Percentiles rank a stretch among this genome's conserved stretches.
Conservation (phyloP, 2,797 vertebrate species). For the Micromesistius poutassou region DNA sequence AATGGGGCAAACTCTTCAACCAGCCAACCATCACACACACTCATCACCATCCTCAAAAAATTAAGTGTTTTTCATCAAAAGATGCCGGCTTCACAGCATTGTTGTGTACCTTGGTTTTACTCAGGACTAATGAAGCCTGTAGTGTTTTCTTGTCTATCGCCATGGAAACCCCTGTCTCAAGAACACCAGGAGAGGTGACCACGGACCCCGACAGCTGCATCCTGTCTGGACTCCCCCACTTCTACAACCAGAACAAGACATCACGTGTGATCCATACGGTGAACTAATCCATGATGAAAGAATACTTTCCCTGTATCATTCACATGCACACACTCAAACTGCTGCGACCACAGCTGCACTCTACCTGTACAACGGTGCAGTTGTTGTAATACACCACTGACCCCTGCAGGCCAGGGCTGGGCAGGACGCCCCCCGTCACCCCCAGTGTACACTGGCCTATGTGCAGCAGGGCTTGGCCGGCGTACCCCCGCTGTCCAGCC, state of each 20-base stretch:
- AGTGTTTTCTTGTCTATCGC: conserved; percentile 63
- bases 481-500: conserved; percentile 42
- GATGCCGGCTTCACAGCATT: not conserved
- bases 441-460: conserved; percentile 61
- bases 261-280: not conserved
- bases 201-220: conserved; percentile 67
- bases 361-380: conserved; percentile 73
- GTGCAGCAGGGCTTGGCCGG: conserved; percentile 53
- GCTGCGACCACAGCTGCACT: not conserved
- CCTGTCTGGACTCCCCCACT: conserved; percentile 69
- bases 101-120: conserved; percentile 56
- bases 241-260: conserved; percentile 47
- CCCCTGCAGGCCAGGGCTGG: conserved; percentile 66
- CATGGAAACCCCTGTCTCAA: conserved; percentile 65
- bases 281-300: not conserved
- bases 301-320: not conserved
- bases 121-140: conserved; percentile 58
- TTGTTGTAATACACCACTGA: conserved; percentile 70
- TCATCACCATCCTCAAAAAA: no score
- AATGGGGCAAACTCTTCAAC: no score
- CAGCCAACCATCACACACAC: no score
- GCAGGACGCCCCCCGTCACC: conserved; percentile 57
- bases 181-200: conserved; percentile 45
- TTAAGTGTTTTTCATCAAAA: not conserved
- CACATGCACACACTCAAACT: not conserved